Base-by-base conservation (phyloP, 2,113 vertebrate species). In the Cygnus buccinator region DNA sequence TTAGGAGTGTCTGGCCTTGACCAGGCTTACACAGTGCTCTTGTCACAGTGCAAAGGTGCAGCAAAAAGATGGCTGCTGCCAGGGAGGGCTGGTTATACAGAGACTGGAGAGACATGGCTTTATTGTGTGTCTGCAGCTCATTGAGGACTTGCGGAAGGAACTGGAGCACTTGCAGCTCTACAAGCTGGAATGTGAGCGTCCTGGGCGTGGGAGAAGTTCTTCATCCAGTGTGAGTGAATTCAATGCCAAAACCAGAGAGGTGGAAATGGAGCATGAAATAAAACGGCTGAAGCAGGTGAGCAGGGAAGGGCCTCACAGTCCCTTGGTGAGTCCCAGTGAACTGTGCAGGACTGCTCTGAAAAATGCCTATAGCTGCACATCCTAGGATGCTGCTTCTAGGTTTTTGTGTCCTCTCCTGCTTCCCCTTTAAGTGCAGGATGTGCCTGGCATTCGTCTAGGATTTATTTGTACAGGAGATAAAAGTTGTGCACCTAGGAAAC, bases 151-250 rank as follows among this genome's bases (percentile, higher is more conserved):
- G 87, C 97, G 99, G 48, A 98, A 99, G 96, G 99, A 99, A 54
- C 97, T 99, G 95, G 99, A 99, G 92, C 98, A 99, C 94, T 90
- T 99, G 94, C 99, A 99, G 97, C 96, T 99, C 52, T 99, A 98
- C 95, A 99, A 99, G 90, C 98, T 99, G 97, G 99, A 99, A 81
- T 97, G 98, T 2, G 99, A 99, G 92, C 98, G 98, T 55, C 97
- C 98, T 0, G 98, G 99, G 15, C 97, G 99, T 33, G 98, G 98
- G 16, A 98, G 99, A 29, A 98, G 98, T 77, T 98, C 98, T 1
- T 98, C 99, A 13, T 98, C 98, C 2, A 95, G 98, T 22, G 73
- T 99, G 83, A 97, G 98, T 3, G 99, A 99, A 96, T 98, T 99
- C 98, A 99, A 86, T 3, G 98, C 97, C 95, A 98, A 98, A 94